Conservation (phyloP, 2,797 vertebrate species). For the Neoniphon sammara region DNA sequence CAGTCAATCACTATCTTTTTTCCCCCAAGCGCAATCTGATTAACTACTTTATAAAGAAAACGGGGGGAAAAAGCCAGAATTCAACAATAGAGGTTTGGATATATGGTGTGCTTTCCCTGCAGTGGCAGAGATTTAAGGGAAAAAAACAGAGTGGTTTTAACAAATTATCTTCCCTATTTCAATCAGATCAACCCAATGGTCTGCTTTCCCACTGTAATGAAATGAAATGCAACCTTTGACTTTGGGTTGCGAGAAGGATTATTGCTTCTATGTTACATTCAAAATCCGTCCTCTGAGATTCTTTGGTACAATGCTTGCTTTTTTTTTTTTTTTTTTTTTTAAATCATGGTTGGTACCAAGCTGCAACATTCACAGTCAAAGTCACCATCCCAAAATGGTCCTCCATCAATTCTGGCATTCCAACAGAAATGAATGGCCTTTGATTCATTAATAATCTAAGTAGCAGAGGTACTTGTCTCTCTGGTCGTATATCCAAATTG, state of each 20-base stretch:
- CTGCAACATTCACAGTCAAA: slow-evolving; percentile 3
- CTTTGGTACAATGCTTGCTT: not conserved
- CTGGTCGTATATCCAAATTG: too few relatives aligned
- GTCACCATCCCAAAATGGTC: slow-evolving; percentile 4
- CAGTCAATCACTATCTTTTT: slow-evolving; percentile 46
- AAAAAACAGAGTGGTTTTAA: slow-evolving; percentile 31
- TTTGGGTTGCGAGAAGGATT: slow-evolving; percentile 32
- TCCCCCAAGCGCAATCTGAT: slow-evolving; percentile 60
- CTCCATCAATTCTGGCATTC: slow-evolving; percentile 29
- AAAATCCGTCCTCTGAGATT: slow-evolving; percentile 9
- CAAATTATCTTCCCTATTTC: slow-evolving; percentile 35
- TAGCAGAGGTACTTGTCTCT: slow-evolving; percentile 10
- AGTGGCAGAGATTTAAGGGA: slow-evolving; percentile 42
- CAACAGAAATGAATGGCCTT: slow-evolving; percentile 25
- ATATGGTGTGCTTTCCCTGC: slow-evolving; percentile 46
- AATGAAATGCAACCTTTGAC: slow-evolving; percentile 47
- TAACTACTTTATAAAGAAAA: slow-evolving; percentile 57
- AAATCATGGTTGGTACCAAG: not conserved
- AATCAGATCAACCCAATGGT: slow-evolving; percentile 27
- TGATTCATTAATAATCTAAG: slow-evolving; percentile 51
- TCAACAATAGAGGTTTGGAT: slow-evolving; percentile 58
- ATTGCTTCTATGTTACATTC: slow-evolving; percentile 19
- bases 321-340: not conserved
- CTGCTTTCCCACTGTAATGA: slow-evolving; percentile 38
- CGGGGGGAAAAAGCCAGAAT: slow-evolving; percentile 26